These are phyloP conservation scores for Noctua comes DNA, from an alignment of 2,888 invertebrate species.

Conservation along the genomic window DNA sequence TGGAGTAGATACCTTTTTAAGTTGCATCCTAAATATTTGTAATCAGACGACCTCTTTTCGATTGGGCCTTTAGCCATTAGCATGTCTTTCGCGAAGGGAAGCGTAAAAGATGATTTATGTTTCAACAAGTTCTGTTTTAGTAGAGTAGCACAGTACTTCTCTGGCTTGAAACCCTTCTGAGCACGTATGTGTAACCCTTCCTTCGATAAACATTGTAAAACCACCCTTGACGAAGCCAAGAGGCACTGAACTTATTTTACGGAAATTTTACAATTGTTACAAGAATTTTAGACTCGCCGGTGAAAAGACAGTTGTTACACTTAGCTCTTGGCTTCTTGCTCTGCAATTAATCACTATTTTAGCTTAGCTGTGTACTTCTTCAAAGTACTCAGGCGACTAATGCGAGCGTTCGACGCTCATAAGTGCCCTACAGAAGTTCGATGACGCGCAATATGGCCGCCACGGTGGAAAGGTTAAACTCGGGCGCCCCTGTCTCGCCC, in stretches of 20 bases:
- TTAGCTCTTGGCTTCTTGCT: no score
- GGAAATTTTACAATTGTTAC: no score
- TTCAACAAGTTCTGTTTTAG: background rate
- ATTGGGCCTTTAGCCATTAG: background rate
- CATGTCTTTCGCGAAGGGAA: background rate
- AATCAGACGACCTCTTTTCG: background rate
- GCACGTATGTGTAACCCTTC: background rate
- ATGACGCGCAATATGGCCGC: no score
- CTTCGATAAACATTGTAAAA: background rate
- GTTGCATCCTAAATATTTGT: background rate
- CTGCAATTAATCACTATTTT: no score
- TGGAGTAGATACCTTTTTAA: background rate
- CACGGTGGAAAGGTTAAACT: background rate
- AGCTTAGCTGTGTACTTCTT: no score
- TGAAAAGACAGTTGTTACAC: no score
- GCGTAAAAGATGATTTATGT: background rate
- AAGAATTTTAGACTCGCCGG: no score
- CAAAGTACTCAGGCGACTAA: no score
- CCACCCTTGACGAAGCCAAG: background rate
- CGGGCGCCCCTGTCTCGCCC: background rate
- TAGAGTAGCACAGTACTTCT: slow-evolving; percentile 9
- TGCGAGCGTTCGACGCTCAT: background rate
- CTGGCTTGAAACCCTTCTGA: background rate
- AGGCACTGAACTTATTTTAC: background rate
- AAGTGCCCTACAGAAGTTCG: no score